These are phyloP conservation scores for Watsonalla cultraria DNA, from an alignment of 2,888 invertebrate species.

Conservation along the genomic window DNA sequence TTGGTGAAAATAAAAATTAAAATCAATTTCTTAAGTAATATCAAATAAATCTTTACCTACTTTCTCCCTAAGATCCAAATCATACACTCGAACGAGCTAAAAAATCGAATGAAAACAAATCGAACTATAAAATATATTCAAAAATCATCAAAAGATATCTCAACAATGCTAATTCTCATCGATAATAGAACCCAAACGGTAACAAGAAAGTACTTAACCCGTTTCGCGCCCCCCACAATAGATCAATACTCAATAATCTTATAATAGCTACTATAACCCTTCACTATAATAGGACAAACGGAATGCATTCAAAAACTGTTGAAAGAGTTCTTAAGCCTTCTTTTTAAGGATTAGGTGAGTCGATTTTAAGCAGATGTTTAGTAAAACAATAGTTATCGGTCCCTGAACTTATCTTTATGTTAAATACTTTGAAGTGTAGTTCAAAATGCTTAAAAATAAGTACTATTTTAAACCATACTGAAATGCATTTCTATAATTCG, in stretches of 20 bases:
- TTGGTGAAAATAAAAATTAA: too few species aligned
- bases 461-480: too few species aligned
- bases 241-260: slow-evolving; percentile 75
- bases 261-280: slow-evolving; percentile 54
- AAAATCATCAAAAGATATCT: not conserved
- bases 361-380: slow-evolving; percentile 48
- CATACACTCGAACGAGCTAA: too few species aligned
- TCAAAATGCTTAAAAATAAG: too few species aligned
- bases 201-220: slow-evolving; percentile 58
- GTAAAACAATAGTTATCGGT: slow-evolving; percentile 25
- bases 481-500: too few species aligned
- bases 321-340: slow-evolving; percentile 33
- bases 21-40: too few species aligned
- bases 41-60: too few species aligned
- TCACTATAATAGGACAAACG: slow-evolving; percentile 14
- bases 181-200: slow-evolving; percentile 31
- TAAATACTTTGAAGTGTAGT: too few species aligned
- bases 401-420: not conserved
- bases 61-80: too few species aligned
- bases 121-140: not conserved
- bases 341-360: slow-evolving; percentile 33
- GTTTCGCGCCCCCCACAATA: slow-evolving; percentile 68
- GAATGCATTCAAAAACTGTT: slow-evolving; percentile 36
- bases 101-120: too few species aligned
- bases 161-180: slow-evolving; percentile 2